A percentile compares a stretch with the other conserved stretches of the same genome.
Evolutionary conservation across 2,888 invertebrate species (phyloP).

Genomic region (Cheiracanthium punctorium): DNA sequence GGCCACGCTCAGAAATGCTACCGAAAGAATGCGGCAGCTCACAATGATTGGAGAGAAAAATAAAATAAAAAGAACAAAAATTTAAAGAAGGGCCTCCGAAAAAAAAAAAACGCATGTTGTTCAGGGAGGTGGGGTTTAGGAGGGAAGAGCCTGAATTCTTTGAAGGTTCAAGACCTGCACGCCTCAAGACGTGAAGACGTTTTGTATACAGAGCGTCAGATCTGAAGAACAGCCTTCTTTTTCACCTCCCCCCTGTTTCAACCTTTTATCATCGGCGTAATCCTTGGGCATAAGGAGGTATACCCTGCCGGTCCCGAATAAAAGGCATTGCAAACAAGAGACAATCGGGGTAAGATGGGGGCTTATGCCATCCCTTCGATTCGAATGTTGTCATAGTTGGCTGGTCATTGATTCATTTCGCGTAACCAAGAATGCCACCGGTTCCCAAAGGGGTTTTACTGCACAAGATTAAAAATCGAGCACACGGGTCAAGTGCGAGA

Average conservation of each 20-base stretch:
- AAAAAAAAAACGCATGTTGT: not conserved
- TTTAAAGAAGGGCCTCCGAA: not conserved
- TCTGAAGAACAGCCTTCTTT: constrained; percentile 7
- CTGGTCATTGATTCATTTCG: constrained; percentile 10
- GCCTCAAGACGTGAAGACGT: constrained; percentile 10
- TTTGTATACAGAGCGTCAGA: constrained; percentile 5
- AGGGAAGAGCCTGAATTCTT: not conserved
- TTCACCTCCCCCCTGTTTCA: not conserved
- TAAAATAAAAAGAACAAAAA: not conserved
- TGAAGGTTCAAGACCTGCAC: constrained; percentile 3
- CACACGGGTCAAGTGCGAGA: not conserved
- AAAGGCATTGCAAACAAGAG: constrained; percentile 12
- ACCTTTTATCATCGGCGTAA: not conserved
- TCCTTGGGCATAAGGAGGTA: constrained; percentile 3
- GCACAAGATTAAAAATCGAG: not conserved
- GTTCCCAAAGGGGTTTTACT: not conserved
- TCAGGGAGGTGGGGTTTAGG: not conserved
- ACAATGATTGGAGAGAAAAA: not conserved
- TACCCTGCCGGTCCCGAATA: constrained; percentile 1
- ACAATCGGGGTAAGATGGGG: not conserved
- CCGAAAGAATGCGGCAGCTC: constrained; percentile 2
- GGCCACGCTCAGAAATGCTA: not conserved
- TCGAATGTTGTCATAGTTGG: constrained; percentile 8
- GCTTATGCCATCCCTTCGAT: not conserved
- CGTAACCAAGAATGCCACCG: not conserved